Evolutionary conservation across 2,113 vertebrate genomes (phyloP), one percentile per base, ranked within the genome.

Genomic region (Podocnemis expansa): DNA sequence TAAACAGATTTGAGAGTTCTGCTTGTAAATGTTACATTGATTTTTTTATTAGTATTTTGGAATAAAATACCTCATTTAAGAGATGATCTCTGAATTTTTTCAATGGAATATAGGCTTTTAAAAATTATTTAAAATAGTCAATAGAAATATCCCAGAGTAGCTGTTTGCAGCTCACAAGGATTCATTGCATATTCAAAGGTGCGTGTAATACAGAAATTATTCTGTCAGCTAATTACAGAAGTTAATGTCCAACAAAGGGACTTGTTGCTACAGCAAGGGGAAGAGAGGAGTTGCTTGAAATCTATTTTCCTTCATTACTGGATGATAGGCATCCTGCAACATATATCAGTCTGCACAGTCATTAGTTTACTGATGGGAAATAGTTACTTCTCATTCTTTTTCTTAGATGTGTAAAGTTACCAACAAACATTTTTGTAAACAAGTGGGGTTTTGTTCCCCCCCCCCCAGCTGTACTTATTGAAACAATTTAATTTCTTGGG

Each of bases 21-120:
- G 81, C 82, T 31, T 94, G 51, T 89, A 96, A 91, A 81, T 90
- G 85, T 88, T 91, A 79, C 67, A 43, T 94, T 94, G 93, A 85
- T 93, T 96, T 87, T 94, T 60, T 96, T 80, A 82, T 95, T 91
- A 94, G 88, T 89, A 87, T 94, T 96, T 94, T 95, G 75, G 82
- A 97, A 97, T 97, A 96, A 98, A 97, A 96, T 87, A 95, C 67
- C 82, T 97, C 79, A 87, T 88, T 89, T 88, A 96, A 88, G 54
- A 85, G 31, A 70, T 58, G 34, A 80, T 79, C 6, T 88, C 19
- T 41, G 29, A 43, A 81, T 81, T 76, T 9, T 81, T 81, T 81
- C 27, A 16, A 54, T 56, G 38, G n/a, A 56, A 41, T 55, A 55
- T 41, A 11, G 22, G 1, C 5, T 14, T 80, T 79, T 0, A 0